Base-by-base conservation (phyloP, 2,113 vertebrate genomes). In the Xiphophorus hellerii region DNA sequence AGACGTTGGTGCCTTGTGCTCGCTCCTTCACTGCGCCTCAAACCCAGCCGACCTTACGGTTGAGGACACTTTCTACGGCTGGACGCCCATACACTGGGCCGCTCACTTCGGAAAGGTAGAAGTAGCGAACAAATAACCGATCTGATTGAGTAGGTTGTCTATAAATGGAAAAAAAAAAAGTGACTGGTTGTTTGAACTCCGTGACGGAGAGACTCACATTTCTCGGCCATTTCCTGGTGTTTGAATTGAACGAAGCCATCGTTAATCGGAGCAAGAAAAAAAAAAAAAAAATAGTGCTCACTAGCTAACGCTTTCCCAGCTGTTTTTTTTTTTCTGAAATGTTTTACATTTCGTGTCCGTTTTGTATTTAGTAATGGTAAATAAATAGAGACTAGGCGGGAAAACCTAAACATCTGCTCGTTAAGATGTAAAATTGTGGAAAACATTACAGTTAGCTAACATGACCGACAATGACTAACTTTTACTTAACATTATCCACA, bases 31-130 rank as follows among this genome's bases (percentile, higher is more conserved):
- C 87, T 82, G 92, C 88, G 69, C 87, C 92, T 73, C 94, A 72
- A 87, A 77, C 87, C 93, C 88, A 89, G 93, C 90, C 42, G 95
- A 96, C 83, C 89, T 97, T 70, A 71, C 93, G 3, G 94, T 95
- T 60, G 97, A 99, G 90, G 97, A 98, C 90, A 96, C 96, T 70
- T 98, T 98, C 88, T 99, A 99, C 87, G 97, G 97, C 80, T 99
- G 97, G 97, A 97, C 97, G 48, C 97, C 97, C 13, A 94, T 99
- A 84, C 97, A 99, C 84, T 98, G 97, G 97, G 97, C 96, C 83
- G 96, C 97, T 76, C 97, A 98, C 88, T 99, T 99, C 81, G 97
- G 97, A 88, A 97, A 97, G 97, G 97, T 97, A 95, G 3, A 6
- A 22, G 1, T 22, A 20, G 29, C 6, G 1, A 3, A n/a, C 8